phyloP scores from a whole-genome alignment of 2,797 vertebrate species.

The Lophotriccus pileatus region DNA sequence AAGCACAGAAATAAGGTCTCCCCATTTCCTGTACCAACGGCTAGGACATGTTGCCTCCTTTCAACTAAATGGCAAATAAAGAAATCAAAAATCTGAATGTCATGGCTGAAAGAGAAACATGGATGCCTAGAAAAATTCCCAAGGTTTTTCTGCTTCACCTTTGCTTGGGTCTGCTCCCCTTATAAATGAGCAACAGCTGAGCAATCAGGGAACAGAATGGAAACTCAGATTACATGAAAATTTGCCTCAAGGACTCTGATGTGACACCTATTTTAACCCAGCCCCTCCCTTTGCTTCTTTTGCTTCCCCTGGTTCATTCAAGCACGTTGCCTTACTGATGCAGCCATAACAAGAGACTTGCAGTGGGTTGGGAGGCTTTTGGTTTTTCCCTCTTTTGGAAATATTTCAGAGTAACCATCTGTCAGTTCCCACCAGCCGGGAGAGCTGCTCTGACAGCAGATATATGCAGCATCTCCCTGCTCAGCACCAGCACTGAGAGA shows the following conservation, averaged over 20 bases:
- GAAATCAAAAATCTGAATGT: not conserved
- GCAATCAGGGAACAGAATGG: not conserved
- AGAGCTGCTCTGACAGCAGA: not conserved
- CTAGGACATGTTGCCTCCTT: not conserved
- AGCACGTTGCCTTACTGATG: fast-evolving
- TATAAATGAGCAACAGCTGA: not conserved
- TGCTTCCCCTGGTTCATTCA: not conserved
- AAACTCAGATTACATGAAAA: not conserved
- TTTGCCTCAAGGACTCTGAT: not conserved
- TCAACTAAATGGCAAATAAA: not conserved
- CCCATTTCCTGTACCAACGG: not conserved
- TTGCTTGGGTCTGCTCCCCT: not conserved
- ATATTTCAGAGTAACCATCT: slow-evolving; percentile 31
- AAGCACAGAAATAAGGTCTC: not conserved
- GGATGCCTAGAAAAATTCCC: not conserved
- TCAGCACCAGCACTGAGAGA: not conserved
- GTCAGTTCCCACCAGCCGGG: not conserved
- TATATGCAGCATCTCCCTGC: not conserved
- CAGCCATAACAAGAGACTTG: not conserved
- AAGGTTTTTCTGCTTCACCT: not conserved
- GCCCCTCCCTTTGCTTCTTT: not conserved
- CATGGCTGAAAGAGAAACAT: not conserved
- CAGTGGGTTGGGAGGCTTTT: not conserved
- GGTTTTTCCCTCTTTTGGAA: not conserved
- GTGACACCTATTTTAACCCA: not conserved